These are phyloP conservation scores for Chaunax sp. DNA, from an alignment of 2,797 vertebrate species.

Conservation along the genomic window DNA sequence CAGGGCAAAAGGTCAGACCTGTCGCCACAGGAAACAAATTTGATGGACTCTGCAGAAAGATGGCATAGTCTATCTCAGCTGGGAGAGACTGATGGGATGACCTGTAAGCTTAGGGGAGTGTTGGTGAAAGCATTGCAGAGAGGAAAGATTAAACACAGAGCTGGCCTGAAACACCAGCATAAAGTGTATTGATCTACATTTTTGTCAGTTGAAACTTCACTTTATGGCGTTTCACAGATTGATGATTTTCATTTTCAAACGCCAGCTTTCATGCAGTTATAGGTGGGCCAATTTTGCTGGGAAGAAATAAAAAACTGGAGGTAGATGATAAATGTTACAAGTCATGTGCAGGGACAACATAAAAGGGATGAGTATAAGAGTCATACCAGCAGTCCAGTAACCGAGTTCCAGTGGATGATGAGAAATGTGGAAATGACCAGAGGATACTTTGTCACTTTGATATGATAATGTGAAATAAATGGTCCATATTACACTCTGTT, in stretches of 20 bases:
- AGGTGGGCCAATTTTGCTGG: slow-evolving; percentile 6
- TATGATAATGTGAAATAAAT: slow-evolving; percentile 1
- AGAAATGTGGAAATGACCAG: slow-evolving; percentile 9
- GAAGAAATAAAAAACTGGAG: slow-evolving; percentile 6
- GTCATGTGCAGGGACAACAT: neutral
- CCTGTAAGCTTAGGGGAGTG: slow-evolving; percentile 4
- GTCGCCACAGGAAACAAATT: slow-evolving; percentile 41
- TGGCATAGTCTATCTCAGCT: neutral
- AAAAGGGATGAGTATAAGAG: neutral
- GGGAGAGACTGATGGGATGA: neutral
- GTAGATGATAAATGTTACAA: slow-evolving; percentile 24
- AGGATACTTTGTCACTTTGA: neutral
- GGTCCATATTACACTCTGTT: neutral
- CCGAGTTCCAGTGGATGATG: neutral
- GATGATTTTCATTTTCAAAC: slow-evolving; percentile 47
- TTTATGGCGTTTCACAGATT: slow-evolving; percentile 25
- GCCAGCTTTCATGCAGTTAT: slow-evolving; percentile 1
- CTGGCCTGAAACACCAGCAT: slow-evolving; percentile 3
- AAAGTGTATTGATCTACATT: slow-evolving; percentile 4
- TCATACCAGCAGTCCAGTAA: neutral
- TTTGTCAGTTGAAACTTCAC: slow-evolving; percentile 16
- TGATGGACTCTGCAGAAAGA: slow-evolving; percentile 46
- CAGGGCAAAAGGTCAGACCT: slow-evolving; percentile 62
- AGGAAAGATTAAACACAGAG: neutral
- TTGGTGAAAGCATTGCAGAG: neutral